Evolutionary conservation across 1,140 invertebrate species (phyloP).

Genomic region (Drosophila azteca): DNA sequence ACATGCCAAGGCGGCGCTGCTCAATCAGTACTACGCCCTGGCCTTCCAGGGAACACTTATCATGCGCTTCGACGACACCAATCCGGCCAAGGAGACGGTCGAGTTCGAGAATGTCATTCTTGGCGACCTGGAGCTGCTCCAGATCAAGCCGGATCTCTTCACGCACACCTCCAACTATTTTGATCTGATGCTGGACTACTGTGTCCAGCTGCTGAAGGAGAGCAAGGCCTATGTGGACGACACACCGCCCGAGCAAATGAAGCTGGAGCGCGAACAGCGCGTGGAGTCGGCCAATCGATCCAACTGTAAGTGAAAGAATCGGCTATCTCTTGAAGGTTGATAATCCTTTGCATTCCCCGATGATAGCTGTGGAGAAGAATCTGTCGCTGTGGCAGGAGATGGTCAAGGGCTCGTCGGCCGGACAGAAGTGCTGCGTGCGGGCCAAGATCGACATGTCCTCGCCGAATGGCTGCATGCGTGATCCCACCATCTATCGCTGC

Average conservation of each 20-base stretch:
- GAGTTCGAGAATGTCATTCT: slow-evolving; percentile 99
- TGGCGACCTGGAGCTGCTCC: slow-evolving; percentile 95
- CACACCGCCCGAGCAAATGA: slow-evolving; percentile 97
- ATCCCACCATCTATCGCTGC: slow-evolving; percentile 99
- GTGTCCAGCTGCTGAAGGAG: slow-evolving; percentile 94
- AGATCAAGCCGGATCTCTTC: slow-evolving; percentile 96
- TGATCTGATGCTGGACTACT: slow-evolving; percentile 94
- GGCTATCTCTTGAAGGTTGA: neutral
- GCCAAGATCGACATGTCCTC: slow-evolving; percentile 99
- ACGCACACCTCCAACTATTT: slow-evolving; percentile 99
- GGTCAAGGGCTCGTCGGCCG: slow-evolving; percentile 91
- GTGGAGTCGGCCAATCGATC: slow-evolving; percentile 93
- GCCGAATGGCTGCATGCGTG: slow-evolving; percentile 97
- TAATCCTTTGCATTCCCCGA: neutral
- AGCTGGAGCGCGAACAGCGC: slow-evolving; percentile 95
- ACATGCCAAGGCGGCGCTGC: slow-evolving; percentile 98
- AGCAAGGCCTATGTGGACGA: slow-evolving; percentile 98
- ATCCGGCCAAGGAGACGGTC: slow-evolving; percentile 99
- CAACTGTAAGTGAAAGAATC: slow-evolving; percentile 88
- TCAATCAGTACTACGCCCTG: slow-evolving; percentile 99
- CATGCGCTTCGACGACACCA: slow-evolving; percentile 99
- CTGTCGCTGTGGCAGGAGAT: slow-evolving; percentile 97
- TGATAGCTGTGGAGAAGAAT: slow-evolving; percentile 93
- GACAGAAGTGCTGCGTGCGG: slow-evolving; percentile 95
- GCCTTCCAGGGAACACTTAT: slow-evolving; percentile 97